Evolutionary conservation across 2,113 vertebrate genomes (phyloP), one percentile per base, ranked within the genome.

Genomic region (Carollia perspicillata): DNA sequence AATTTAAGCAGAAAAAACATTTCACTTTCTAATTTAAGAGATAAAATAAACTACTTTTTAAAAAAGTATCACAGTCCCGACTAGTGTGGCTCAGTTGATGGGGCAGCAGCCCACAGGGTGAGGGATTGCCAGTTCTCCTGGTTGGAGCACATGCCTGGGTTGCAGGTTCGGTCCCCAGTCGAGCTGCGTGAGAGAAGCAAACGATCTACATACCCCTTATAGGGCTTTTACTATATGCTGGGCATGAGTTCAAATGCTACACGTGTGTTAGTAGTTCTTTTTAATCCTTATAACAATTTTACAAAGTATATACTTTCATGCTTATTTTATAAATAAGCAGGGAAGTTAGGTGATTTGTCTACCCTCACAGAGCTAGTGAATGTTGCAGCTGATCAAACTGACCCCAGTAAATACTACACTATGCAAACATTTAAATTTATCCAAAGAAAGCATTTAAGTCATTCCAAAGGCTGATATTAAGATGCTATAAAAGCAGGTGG

Each of bases 211-310:
- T 63, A 83, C 89, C 53, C 55, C 42, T 90, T 69, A 30, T n/a
- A 40, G 26, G 17, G 23, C 14, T 97, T 94, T 42, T 60, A 74
- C n/a, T 71, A 30, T 63, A 33, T 49, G 18, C 53, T 83, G 49
- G 35, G 58, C 49, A 84, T 60, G 30, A 69, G 80, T 97, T 96
- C 74, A 97, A 89, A 93, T 78, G 69, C 20, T 80, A 28, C 26
- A 92, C 55, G 37, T 86, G 3, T 63, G 58, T 75, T 89, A 17
- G 26, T 40, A 71, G 53, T 55, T 91, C 78, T 44, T 84, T 66
- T 68, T 28, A 83, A 84, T 88, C 9, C 49, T 88, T 28, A 69
- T 35, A 79, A 83, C n/a, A 95, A 60, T 18, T 23, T 16, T 81
- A 40, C 42, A 30, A 65, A 78, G 30, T 51, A 94, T 16, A 53